phyloP scores from a whole-genome alignment of 1,140 invertebrate genomes.

The Reticulitermes speratus region DNA sequence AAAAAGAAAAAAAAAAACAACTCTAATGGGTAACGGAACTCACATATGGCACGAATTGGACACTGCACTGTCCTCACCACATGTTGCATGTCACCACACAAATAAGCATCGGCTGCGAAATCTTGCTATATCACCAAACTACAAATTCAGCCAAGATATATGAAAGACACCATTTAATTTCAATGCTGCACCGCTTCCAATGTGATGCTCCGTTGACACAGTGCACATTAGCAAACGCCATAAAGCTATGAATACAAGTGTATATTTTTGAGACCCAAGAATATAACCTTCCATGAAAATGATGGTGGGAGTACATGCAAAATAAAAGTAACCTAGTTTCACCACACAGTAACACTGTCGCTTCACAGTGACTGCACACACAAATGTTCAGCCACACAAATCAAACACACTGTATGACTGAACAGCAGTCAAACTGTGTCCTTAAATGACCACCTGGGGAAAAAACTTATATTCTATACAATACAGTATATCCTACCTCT shows the following conservation, averaged over 20 bases:
- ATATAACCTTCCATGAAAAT: too few species aligned
- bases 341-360: background rate
- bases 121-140: conserved; percentile 3
- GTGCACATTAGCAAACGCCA: conserved; percentile 9
- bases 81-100: conserved; percentile 18
- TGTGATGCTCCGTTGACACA: conserved; percentile 4
- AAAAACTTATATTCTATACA: background rate
- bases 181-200: background rate
- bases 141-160: background rate
- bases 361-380: background rate
- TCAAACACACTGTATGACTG: background rate
- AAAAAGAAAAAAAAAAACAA: background rate
- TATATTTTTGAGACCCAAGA: background rate
- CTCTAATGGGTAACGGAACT: background rate
- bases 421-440: background rate
- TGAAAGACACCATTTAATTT: background rate
- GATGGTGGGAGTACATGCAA: too few species aligned
- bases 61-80: conserved; percentile 2
- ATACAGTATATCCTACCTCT: background rate
- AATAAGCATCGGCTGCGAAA: background rate
- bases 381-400: background rate
- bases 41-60: background rate
- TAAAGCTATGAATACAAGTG: background rate
- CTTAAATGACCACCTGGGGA: background rate
- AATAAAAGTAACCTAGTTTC: too few species aligned